A percentile compares a stretch with the other conserved stretches of the same genome.
Conservation (phyloP, 2,888 invertebrate genomes). For the Epirrhoe alternata region DNA sequence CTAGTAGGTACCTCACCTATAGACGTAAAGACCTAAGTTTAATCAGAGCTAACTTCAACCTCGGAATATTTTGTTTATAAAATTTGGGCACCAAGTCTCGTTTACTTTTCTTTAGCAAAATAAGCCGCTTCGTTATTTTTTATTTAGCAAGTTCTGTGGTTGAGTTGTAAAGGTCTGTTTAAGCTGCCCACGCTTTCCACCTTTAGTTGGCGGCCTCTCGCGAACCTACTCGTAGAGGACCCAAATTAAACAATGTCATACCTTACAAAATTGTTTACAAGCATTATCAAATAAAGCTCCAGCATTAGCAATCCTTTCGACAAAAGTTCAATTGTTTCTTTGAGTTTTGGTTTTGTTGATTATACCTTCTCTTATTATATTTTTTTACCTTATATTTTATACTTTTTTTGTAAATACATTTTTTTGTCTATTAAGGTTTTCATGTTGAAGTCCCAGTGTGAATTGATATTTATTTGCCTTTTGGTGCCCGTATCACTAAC, state of each 20-base stretch:
- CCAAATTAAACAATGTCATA: slow-evolving; percentile 16
- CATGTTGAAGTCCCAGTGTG: not conserved
- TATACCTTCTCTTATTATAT: not conserved
- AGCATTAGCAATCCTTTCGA: not conserved
- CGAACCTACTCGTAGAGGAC: slow-evolving; percentile 17
- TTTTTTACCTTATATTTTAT: too few species aligned
- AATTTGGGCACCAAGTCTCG: not conserved
- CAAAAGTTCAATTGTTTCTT: not conserved
- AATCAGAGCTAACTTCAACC: too few species aligned
- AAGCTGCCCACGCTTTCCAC: not conserved
- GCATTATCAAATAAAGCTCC: not conserved
- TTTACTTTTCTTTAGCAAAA: not conserved
- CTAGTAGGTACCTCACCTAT: too few species aligned
- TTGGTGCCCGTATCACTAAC: slow-evolving; percentile 10
- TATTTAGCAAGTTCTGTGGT: not conserved
- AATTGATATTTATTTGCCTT: slow-evolving; percentile 29
- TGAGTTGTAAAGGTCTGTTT: slow-evolving; percentile 1
- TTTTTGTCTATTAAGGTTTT: too few species aligned
- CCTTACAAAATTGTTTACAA: slow-evolving; percentile 2
- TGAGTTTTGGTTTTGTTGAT: not conserved
- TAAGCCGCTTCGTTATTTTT: not conserved
- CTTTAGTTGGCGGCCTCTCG: slow-evolving; percentile 16
- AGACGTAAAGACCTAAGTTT: too few species aligned
- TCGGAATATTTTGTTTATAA: too few species aligned
- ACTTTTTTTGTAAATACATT: not conserved